Base-by-base conservation (phyloP, 1,140 invertebrate genomes). In the Ceratoteleas bidentatus region DNA sequence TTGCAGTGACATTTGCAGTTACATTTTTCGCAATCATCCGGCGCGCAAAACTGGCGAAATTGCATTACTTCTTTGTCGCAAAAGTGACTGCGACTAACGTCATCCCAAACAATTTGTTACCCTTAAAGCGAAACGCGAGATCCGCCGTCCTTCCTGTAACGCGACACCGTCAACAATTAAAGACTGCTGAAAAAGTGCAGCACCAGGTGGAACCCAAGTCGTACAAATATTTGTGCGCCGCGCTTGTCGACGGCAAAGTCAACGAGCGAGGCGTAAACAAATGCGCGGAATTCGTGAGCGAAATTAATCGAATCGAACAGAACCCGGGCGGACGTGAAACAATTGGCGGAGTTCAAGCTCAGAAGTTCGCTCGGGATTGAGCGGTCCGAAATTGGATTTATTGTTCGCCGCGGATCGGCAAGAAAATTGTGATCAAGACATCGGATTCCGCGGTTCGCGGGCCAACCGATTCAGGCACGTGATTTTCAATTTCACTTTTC, bases 301-400 rank as follows among this genome's bases (percentile, higher is more conserved):
- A 68, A 76, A 76, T 68, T 76, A 76, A 76, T 76, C 56, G 73
- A 76, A 76, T 62, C 68, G 56, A 68, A 66, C 62, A n/a, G n/a
- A n/a, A n/a, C 60, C 33, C 43, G 60, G 52, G 6, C 57, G 13
- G 49, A 61, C 36, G 24, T 52, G 56, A 61, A 61, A 62, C 62
- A 64, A 77, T 77, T 57, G 57, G 40, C 45, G 11, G 52, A 70
- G 75, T 58, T 70, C 53, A 65, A 78, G 58, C 58, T 53, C 40
- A 61, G 43, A 62, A 69, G 49, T 77, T 77, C 38, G 65, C 38
- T 60, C 11, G 33, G 34, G 57, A 6, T 61, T 69, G 62, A 70
- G 36, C 34, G 14, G 9, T 47, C 16, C 13, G 60, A 78, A 78
- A 70, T 78, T 78, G 47, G 52, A 62, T 70, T 70, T 47, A 78